Evolutionary conservation across 2,113 vertebrate genomes (phyloP).

Genomic region (Laticauda laticaudata): DNA sequence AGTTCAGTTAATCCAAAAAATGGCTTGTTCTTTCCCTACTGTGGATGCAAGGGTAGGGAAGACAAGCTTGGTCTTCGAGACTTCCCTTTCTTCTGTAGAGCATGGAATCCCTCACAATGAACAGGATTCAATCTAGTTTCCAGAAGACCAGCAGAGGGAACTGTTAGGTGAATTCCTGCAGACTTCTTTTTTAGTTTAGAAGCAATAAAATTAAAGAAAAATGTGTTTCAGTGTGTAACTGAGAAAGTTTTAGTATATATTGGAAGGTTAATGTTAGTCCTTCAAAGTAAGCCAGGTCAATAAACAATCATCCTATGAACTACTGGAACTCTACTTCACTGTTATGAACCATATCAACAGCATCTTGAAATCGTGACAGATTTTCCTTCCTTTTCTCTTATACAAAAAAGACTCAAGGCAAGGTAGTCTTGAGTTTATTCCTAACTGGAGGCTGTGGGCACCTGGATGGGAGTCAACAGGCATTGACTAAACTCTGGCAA

Average conservation of each 20-base stretch:
- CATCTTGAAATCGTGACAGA: background rate
- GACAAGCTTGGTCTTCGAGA: rapidly evolving
- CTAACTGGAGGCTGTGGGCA: background rate
- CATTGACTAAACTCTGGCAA: background rate
- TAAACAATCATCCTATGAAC: background rate
- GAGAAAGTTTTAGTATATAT: background rate
- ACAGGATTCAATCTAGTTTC: background rate
- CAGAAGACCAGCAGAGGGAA: background rate
- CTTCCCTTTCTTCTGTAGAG: background rate
- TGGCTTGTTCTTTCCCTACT: background rate
- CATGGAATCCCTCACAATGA: background rate
- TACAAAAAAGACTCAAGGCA: background rate
- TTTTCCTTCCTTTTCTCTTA: background rate
- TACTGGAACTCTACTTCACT: background rate
- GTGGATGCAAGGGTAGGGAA: background rate
- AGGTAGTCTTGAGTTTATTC: background rate
- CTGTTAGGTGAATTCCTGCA: background rate
- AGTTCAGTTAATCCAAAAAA: conserved; percentile 57
- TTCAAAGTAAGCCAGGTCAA: background rate
- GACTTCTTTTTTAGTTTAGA: background rate
- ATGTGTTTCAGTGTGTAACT: background rate
- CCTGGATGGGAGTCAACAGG: background rate
- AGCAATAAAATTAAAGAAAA: background rate
- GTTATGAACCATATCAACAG: background rate
- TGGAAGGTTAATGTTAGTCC: background rate